Percentiles rank a stretch among this genome's conserved stretches.
phyloP scores from a whole-genome alignment of 2,888 invertebrate genomes.

The Megastigmus dorsalis region DNA sequence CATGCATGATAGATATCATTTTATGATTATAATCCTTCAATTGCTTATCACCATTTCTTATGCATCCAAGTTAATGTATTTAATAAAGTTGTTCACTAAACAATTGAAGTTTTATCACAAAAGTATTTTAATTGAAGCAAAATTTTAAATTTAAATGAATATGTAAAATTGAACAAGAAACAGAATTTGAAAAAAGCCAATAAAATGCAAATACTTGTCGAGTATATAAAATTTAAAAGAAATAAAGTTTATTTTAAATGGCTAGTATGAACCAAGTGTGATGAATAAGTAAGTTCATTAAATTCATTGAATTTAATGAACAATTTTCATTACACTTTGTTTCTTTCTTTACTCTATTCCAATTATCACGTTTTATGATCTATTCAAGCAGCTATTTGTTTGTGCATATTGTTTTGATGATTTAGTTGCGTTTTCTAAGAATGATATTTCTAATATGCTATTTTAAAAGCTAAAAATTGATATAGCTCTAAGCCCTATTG shows the following conservation, averaged over 20 bases:
- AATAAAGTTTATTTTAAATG: background rate
- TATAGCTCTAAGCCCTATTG: constrained; percentile 9
- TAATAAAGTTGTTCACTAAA: background rate
- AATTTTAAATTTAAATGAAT: constrained; percentile 15
- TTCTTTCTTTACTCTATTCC: constrained; percentile 45
- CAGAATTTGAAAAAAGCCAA: constrained; percentile 22
- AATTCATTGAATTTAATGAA: too few relatives aligned
- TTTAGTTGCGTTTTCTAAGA: too few relatives aligned
- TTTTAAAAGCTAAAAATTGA: background rate
- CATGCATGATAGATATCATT: constrained; percentile 26
- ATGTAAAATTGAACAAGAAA: constrained; percentile 16
- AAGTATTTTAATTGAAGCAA: background rate
- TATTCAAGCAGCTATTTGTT: constrained; percentile 30
- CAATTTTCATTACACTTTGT: background rate
- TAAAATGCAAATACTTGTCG: constrained; percentile 37
- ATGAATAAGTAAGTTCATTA: background rate
- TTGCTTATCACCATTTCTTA: background rate
- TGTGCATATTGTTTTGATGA: background rate
- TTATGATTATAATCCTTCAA: background rate
- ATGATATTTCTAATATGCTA: constrained; percentile 16
- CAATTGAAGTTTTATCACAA: background rate
- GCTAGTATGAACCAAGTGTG: constrained; percentile 35
- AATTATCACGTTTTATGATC: background rate
- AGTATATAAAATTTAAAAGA: constrained; percentile 12
- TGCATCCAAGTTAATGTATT: too few relatives aligned